Percentiles rank a stretch among this genome's conserved stretches.
phyloP scores from a whole-genome alignment of 2,888 invertebrate species.

The Brassicogethes aeneus region DNA sequence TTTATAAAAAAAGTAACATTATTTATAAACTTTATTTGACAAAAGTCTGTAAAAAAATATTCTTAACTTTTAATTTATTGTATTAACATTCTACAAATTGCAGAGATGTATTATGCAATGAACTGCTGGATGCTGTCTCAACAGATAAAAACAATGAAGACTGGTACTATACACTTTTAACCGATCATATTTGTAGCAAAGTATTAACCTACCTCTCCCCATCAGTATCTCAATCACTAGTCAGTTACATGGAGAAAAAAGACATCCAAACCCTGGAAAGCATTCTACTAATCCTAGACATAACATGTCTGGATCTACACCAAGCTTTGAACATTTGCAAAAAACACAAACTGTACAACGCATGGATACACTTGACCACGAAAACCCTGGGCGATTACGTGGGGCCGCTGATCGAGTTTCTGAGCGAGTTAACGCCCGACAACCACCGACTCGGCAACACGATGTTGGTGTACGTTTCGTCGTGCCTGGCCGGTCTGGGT shows the following conservation, averaged over 20 bases:
- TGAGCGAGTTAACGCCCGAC: conserved; percentile 44
- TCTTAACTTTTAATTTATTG: background rate
- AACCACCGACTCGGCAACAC: conserved; percentile 66
- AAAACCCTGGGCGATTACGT: conserved; percentile 67
- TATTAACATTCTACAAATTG: conserved; percentile 17
- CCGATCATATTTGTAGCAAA: conserved; percentile 60
- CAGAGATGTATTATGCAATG: conserved; percentile 51
- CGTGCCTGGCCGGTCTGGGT: conserved; percentile 77
- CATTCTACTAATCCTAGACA: conserved; percentile 62
- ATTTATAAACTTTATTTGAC: too few species aligned
- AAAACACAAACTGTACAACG: conserved; percentile 56
- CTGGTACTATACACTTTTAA: conserved; percentile 58
- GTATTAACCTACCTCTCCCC: conserved; percentile 55
- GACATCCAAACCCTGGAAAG: conserved; percentile 55
- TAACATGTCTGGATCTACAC: conserved; percentile 68
- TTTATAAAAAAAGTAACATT: too few species aligned
- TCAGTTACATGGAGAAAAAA: conserved; percentile 55
- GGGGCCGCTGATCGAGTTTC: conserved; percentile 60
- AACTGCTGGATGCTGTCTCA: conserved; percentile 53
- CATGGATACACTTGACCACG: conserved; percentile 68
- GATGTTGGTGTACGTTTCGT: conserved; percentile 75
- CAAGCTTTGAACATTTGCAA: conserved; percentile 49
- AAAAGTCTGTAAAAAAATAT: too few species aligned
- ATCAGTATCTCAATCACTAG: conserved; percentile 61
- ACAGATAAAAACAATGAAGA: conserved; percentile 40